Conservation (phyloP, 2,888 invertebrate genomes). For the Rosalia funebris region DNA sequence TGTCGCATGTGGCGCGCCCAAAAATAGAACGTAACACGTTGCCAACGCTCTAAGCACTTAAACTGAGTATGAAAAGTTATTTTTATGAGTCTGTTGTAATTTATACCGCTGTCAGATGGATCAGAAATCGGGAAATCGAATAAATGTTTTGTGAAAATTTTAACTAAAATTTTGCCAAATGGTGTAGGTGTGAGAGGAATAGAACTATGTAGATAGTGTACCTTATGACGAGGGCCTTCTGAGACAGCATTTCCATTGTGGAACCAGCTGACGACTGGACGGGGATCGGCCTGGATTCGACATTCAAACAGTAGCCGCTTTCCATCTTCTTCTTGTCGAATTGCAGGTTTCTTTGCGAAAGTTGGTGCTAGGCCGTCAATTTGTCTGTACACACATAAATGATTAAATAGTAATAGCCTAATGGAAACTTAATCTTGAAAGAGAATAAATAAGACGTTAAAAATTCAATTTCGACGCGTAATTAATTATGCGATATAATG, state of each 20-base stretch:
- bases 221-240: constrained; percentile 88
- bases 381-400: constrained; percentile 75
- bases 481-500: constrained; percentile 7
- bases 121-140: no score
- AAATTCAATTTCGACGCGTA: no score
- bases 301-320: constrained; percentile 94
- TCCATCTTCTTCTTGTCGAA: constrained; percentile 96
- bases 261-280: constrained; percentile 89
- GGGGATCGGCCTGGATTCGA: constrained; percentile 92
- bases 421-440: no score
- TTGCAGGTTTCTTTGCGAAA: constrained; percentile 97
- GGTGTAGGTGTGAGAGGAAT: no score
- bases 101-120: constrained; percentile 2
- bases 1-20: constrained; percentile 46
- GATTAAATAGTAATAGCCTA: no score
- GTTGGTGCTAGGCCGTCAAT: constrained; percentile 97
- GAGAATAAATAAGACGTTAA: no score
- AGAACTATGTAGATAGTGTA: no score
- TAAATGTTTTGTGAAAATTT: no score
- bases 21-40: constrained; percentile 50
- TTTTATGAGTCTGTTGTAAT: constrained; percentile 31
- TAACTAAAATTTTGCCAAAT: no score
- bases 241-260: constrained; percentile 86
- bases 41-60: constrained; percentile 47
- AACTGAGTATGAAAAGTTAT: constrained; percentile 43